Conservation (phyloP, 2,113 vertebrate genomes). For the Atractosteus spatula region DNA sequence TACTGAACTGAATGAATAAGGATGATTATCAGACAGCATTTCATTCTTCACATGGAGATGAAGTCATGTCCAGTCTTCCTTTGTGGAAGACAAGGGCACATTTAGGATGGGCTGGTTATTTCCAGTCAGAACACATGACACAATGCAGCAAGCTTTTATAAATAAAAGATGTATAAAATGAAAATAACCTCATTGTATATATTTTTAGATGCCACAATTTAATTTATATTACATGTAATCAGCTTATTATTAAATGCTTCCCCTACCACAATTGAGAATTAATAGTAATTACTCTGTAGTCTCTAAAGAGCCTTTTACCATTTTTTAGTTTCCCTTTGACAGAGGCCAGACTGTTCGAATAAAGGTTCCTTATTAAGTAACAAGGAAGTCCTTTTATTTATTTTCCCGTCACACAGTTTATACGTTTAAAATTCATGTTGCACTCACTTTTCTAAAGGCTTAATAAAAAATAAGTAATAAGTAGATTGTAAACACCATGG, state of each 20-base stretch:
- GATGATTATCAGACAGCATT: slow-evolving; percentile 1
- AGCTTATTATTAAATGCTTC: slow-evolving; percentile 9
- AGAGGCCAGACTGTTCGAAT: too few species aligned
- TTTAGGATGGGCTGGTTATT: slow-evolving; percentile 26
- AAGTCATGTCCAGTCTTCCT: slow-evolving; percentile 31
- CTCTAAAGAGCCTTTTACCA: slow-evolving; percentile 2
- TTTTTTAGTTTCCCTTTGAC: not conserved
- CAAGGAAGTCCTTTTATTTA: too few species aligned
- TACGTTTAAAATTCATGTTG: too few species aligned
- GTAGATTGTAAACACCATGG: too few species aligned
- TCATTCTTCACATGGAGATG: slow-evolving; percentile 25
- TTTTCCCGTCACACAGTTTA: too few species aligned
- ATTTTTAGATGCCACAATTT: slow-evolving; percentile 8
- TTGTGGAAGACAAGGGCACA: slow-evolving; percentile 28
- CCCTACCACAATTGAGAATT: not conserved
- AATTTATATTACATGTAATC: not conserved
- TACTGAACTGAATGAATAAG: not conserved
- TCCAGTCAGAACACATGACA: slow-evolving; percentile 20
- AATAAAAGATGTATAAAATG: not conserved
- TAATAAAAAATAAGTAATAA: too few species aligned
- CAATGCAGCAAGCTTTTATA: slow-evolving; percentile 10
- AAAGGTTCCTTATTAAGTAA: too few species aligned
- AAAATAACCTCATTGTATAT: slow-evolving; percentile 16
- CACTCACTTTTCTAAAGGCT: too few species aligned
- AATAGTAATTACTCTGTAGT: not conserved